A percentile compares a stretch with the other conserved stretches of the same genome.
phyloP scores from a whole-genome alignment of 2,113 vertebrate species.

The Nerophis lumbriciformis region DNA sequence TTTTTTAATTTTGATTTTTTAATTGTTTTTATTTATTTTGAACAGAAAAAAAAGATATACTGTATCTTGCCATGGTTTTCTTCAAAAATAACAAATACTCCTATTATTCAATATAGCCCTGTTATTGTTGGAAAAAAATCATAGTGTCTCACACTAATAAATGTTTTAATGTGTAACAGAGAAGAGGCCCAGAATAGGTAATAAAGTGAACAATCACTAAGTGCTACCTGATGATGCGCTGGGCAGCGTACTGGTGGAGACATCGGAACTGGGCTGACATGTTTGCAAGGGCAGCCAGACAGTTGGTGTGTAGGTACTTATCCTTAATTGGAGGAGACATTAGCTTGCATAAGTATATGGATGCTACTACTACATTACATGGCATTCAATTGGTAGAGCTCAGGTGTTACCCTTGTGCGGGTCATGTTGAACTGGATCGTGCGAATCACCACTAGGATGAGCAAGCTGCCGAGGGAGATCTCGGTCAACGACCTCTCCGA shows the following conservation, averaged over 20 bases:
- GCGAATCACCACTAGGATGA: constrained; percentile 95
- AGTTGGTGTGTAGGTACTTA: constrained; percentile 98
- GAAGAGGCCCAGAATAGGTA: no score
- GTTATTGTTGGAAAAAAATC: no score
- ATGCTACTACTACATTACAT: not conserved
- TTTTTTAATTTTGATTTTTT: no score
- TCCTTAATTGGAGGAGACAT: constrained; percentile 73
- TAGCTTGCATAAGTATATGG: not conserved
- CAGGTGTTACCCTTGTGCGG: constrained; percentile 83
- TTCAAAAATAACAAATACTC: no score
- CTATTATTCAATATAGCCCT: no score
- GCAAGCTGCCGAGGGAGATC: constrained; percentile 93
- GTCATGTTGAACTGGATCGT: constrained; percentile 99
- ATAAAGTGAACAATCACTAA: no score
- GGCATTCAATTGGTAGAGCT: not conserved
- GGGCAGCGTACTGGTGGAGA: constrained; percentile 95
- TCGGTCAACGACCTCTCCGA: constrained; percentile 92
- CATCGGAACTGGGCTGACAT: constrained; percentile 97
- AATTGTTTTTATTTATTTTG: no score
- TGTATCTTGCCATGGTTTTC: no score
- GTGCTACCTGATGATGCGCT: constrained; percentile 89
- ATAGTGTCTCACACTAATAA: no score
- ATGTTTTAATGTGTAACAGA: no score
- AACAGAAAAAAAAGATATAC: no score
- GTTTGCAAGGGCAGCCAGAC: constrained; percentile 93